A percentile compares a stretch with the other conserved stretches of the same genome.
phyloP scores from a whole-genome alignment of 2,797 vertebrate species.

The Podarcis lilfordi region DNA sequence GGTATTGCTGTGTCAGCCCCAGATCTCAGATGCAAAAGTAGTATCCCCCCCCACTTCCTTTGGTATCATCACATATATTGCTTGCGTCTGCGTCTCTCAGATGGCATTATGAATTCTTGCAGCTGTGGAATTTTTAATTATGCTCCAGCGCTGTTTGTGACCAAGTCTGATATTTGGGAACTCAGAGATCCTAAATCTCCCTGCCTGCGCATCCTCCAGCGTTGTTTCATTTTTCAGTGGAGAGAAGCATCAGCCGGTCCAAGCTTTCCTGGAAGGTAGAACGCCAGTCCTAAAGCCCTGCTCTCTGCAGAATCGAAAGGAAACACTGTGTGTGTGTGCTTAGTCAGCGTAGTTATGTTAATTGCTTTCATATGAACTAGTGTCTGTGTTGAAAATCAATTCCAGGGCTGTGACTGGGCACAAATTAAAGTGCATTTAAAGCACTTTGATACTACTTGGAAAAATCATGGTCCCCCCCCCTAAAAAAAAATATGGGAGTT shows the following conservation, averaged over 20 bases:
- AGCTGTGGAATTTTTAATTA: neutral
- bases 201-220: neutral
- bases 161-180: neutral
- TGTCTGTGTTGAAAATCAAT: neutral
- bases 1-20: conserved; percentile 6
- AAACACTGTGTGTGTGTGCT: too few relatives aligned
- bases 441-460: too few relatives aligned
- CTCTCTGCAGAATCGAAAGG: too few relatives aligned
- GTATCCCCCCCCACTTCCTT: neutral
- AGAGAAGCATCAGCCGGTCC: neutral
- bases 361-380: too few relatives aligned
- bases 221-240: too few relatives aligned
- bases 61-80: conserved; percentile 16
- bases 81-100: conserved; percentile 44
- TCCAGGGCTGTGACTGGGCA: neutral
- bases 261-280: neutral
- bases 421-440: too few relatives aligned
- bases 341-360: neutral
- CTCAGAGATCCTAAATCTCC: neutral
- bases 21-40: neutral
- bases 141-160: neutral
- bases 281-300: neutral
- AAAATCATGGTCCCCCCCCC: too few relatives aligned
- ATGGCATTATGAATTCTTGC: conserved; percentile 8
- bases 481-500: too few relatives aligned